phyloP scores from a whole-genome alignment of 2,113 vertebrate genomes.

The Lepidothrix coronata region DNA sequence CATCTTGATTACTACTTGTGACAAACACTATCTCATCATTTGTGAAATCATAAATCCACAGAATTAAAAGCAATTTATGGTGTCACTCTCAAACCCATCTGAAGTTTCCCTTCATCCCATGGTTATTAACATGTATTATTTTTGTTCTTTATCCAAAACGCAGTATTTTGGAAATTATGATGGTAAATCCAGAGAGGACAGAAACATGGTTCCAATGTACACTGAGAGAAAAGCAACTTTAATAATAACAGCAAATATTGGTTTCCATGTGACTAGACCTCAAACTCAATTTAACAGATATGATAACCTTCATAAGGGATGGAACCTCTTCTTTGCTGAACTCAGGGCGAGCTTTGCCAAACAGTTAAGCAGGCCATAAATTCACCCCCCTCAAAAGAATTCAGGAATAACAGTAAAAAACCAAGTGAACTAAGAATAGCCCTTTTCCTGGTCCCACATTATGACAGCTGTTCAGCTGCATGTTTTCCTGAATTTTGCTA shows the following conservation, averaged over 20 bases:
- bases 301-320: neutral
- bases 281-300: conserved; percentile 5
- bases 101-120: neutral
- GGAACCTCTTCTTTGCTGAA: neutral
- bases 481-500: neutral
- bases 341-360: neutral
- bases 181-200: conserved; percentile 9
- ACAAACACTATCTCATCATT: neutral
- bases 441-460: neutral
- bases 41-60: neutral
- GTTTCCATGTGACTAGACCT: neutral
- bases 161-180: neutral
- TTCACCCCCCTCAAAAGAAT: neutral
- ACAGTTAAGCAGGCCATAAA: neutral
- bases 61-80: conserved; percentile 11
- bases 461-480: neutral
- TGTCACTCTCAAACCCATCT: neutral
- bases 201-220: neutral
- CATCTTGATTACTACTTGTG: neutral
- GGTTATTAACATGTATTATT: conserved; percentile 24
- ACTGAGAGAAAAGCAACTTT: conserved; percentile 8
- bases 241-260: neutral
- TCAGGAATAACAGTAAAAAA: neutral
- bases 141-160: conserved; percentile 34
- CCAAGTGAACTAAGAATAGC: neutral